Evolutionary conservation across 2,797 vertebrate species (phyloP), one percentile per base, ranked within the genome.

Genomic region (Thalassophryne amazonica): DNA sequence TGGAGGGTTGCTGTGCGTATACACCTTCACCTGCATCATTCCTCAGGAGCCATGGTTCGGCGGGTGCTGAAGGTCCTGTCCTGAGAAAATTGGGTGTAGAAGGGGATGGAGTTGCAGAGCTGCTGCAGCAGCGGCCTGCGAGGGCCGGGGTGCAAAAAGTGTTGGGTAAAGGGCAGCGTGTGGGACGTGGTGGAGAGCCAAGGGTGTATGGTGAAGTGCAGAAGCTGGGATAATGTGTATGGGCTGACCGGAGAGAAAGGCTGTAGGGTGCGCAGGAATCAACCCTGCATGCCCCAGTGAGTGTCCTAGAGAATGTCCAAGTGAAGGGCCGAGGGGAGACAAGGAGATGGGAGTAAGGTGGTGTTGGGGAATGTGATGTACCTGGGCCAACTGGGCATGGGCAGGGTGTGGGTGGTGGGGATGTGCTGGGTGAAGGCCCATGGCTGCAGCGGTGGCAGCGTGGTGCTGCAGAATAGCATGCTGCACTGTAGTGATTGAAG

Each of bases 161-260:
- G 97, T 95, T 0, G 96, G 96, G 62, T 99, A 98, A 11, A 98
- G 95, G 37, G 94, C 93, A 1, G 92, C 80, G 0, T 99, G 95
- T 7, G 94, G 96, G 27, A 99, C 71, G 0, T 96, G 97, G 64
- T 99, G 97, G 48, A 99, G 92, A 2, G 97, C 93, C 21, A 99
- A 89, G 3, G 94, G 95, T 1, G 93, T 93, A 1, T 94, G 95
- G 60, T 99, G 97, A 45, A 99, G 93, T 7, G 97, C 97, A 0
- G 97, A 98, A 0, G 97, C 97, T 0, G 97, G 97, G 80, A 99
- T 99, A 61, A 99, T 98, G 56, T 99, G 97, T 68, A 99, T 98
- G 27, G 97, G 97, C 60, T 98, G 96, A 73, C 97, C 97, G 24
- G 94, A 91, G 3, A 99, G 91, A 60, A 99, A 98, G 1, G 97